phyloP scores from a whole-genome alignment of 2,797 vertebrate genomes.

The Anolis apletophallus region DNA sequence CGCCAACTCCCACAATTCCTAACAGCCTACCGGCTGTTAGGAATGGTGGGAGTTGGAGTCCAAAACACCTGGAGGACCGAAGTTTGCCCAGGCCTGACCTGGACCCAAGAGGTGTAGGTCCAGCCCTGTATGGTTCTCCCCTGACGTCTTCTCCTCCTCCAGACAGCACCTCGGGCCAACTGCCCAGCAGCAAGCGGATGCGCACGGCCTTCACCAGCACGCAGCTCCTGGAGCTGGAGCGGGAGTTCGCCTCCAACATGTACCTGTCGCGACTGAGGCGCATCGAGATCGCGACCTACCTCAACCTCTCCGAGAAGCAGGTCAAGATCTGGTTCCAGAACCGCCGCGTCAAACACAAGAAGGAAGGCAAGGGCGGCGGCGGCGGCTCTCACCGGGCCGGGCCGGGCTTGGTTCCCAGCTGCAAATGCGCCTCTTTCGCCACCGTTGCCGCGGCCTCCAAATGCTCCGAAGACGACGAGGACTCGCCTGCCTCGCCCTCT shows the following conservation, averaged over 20 bases:
- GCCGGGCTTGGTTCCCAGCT: slow-evolving; percentile 70
- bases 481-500: slow-evolving; percentile 91
- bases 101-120: background rate
- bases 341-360: slow-evolving; percentile 99
- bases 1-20: no score
- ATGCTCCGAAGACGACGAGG: slow-evolving; percentile 91
- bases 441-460: slow-evolving; percentile 82
- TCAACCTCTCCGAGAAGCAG: slow-evolving; percentile 98
- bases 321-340: slow-evolving; percentile 99
- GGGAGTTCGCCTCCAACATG: slow-evolving; percentile 99
- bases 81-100: no score
- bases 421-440: slow-evolving; percentile 92
- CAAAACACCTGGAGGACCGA: no score
- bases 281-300: slow-evolving; percentile 98
- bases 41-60: no score
- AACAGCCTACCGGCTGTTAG: no score
- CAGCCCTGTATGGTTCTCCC: slow-evolving; percentile 12
- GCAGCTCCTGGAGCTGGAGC: slow-evolving; percentile 96
- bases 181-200: slow-evolving; percentile 98
- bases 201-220: slow-evolving; percentile 99
- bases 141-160: slow-evolving; percentile 39
- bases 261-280: slow-evolving; percentile 96
- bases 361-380: slow-evolving; percentile 90
- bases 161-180: slow-evolving; percentile 91
- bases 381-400: slow-evolving; percentile 81